Evolutionary conservation across 2,113 vertebrate genomes (phyloP).

Genomic region (Sebastes fasciatus): DNA sequence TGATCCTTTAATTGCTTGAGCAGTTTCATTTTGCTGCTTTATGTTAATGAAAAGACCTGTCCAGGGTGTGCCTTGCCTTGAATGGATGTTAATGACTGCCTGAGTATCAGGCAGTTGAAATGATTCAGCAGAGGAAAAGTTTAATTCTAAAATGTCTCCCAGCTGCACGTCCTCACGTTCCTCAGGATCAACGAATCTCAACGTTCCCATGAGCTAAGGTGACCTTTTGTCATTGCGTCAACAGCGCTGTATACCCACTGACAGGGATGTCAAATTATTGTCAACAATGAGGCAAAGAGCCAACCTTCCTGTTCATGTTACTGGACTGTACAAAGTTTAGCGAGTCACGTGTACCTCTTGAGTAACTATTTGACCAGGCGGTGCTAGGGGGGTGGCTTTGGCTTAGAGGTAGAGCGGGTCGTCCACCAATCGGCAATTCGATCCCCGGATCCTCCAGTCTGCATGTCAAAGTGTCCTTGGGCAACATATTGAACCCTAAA

Average conservation of each 20-base stretch:
- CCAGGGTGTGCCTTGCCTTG: too few relatives aligned
- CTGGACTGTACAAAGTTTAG: slow-evolving; percentile 24
- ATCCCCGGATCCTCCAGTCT: too few relatives aligned
- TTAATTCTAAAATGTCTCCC: too few relatives aligned
- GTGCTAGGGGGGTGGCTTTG: neutral
- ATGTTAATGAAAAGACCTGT: slow-evolving; percentile 38
- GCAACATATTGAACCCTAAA: too few relatives aligned
- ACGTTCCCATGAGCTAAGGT: neutral
- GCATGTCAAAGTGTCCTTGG: too few relatives aligned
- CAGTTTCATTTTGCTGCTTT: neutral
- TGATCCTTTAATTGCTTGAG: neutral
- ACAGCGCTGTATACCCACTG: neutral
- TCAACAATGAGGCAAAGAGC: slow-evolving; percentile 13
- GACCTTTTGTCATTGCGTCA: neutral
- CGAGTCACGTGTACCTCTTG: slow-evolving; percentile 12
- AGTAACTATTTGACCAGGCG: slow-evolving; percentile 28
- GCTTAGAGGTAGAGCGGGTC: too few relatives aligned
- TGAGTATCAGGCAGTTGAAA: neutral
- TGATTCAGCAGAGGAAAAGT: neutral
- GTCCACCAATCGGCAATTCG: too few relatives aligned
- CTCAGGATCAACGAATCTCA: neutral
- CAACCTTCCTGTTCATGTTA: slow-evolving; percentile 7
- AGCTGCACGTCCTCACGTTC: neutral
- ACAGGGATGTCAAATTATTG: slow-evolving; percentile 10
- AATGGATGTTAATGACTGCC: too few relatives aligned